phyloP scores from a whole-genome alignment of 2,797 vertebrate genomes.

The Limosa lapponica region DNA sequence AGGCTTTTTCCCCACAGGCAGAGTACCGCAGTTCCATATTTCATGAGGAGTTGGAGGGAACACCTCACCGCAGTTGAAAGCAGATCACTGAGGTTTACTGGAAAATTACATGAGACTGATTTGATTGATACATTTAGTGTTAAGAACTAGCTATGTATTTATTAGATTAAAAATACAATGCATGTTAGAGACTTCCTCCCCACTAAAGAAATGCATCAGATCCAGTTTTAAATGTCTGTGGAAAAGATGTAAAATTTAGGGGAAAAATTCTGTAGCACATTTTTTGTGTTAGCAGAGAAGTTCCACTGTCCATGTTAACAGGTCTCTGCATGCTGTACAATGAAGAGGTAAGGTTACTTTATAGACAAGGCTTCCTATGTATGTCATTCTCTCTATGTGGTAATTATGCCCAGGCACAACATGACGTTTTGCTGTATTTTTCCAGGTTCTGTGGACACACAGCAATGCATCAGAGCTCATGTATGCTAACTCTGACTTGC shows the following conservation, averaged over 20 bases:
- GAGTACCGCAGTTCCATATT: neutral
- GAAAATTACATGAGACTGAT: neutral
- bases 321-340: neutral
- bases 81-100: neutral
- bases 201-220: neutral
- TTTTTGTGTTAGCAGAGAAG: neutral
- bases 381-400: fast-evolving
- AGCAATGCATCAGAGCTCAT: neutral
- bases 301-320: neutral
- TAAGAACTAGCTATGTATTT: neutral
- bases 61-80: neutral
- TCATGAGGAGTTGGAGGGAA: neutral
- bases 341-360: neutral
- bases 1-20: constrained; percentile 3
- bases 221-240: neutral
- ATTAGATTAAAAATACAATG: neutral
- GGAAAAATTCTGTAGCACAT: neutral
- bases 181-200: neutral
- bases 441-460: neutral
- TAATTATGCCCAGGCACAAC: neutral
- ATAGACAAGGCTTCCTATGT: neutral
- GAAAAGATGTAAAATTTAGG: neutral
- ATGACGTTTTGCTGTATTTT: neutral
- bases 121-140: neutral
- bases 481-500: neutral